phyloP scores from a whole-genome alignment of 2,113 vertebrate genomes.

The Lontra canadensis region DNA sequence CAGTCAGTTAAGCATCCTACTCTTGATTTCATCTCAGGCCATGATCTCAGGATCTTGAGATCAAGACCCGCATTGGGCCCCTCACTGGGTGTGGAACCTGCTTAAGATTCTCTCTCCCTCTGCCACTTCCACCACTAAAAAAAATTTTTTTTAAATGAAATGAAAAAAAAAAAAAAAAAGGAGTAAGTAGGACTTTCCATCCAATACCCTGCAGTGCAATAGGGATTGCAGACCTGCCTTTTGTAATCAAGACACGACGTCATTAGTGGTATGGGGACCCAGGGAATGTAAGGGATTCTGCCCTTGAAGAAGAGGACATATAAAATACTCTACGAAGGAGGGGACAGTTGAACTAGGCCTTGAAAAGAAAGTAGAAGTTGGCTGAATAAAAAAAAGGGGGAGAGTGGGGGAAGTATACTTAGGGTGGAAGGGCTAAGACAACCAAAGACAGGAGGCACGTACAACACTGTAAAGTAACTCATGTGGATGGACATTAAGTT shows the following conservation, averaged over 20 bases:
- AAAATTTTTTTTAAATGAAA: too few relatives aligned
- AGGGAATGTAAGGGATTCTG: background rate
- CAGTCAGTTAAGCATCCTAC: too few relatives aligned
- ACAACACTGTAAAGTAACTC: background rate
- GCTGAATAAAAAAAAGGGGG: background rate
- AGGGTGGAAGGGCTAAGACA: background rate
- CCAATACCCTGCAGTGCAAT: background rate
- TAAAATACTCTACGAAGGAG: background rate
- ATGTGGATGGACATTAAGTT: background rate
- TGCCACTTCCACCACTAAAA: background rate
- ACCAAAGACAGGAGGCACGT: background rate
- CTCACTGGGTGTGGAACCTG: too few relatives aligned
- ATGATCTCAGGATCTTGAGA: too few relatives aligned
- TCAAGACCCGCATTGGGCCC: too few relatives aligned
- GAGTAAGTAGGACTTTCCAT: background rate
- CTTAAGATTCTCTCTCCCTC: background rate
- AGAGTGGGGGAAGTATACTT: background rate
- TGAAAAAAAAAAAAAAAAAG: background rate
- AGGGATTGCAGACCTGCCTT: background rate
- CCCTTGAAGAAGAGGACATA: background rate
- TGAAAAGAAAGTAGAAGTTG: background rate
- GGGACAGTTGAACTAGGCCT: background rate
- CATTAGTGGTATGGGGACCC: background rate
- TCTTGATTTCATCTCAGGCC: too few relatives aligned
- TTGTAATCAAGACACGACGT: background rate